phyloP scores from a whole-genome alignment of 1,140 invertebrate genomes.

The Thaumetopoea pityocampa region DNA sequence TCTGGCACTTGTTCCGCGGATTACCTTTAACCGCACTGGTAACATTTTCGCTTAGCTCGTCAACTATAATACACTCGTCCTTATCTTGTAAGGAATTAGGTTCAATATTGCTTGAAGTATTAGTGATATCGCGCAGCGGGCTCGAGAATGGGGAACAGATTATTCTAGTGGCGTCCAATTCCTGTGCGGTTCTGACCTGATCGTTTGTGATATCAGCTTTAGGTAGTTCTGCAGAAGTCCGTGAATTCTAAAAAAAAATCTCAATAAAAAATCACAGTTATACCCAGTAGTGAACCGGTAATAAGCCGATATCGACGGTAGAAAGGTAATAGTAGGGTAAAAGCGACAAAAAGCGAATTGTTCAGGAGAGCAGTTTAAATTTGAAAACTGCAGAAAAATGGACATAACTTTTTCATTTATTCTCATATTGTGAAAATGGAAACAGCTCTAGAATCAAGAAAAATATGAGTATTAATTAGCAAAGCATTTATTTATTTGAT shows the following conservation, averaged over 20 bases:
- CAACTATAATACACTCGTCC: slow-evolving; percentile 12
- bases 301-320: too few species aligned
- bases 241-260: slow-evolving; percentile 23
- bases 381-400: too few species aligned
- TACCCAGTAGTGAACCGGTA: too few species aligned
- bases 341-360: too few species aligned
- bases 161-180: slow-evolving; percentile 32
- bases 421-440: too few species aligned
- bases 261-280: slow-evolving; percentile 1
- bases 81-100: slow-evolving; percentile 7
- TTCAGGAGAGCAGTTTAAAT: too few species aligned
- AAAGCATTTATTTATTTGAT: too few species aligned
- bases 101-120: slow-evolving; percentile 1
- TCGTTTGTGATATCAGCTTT: slow-evolving; percentile 13
- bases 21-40: slow-evolving; percentile 18
- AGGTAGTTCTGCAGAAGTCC: slow-evolving; percentile 21
- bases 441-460: too few species aligned
- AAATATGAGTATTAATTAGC: too few species aligned
- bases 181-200: slow-evolving; percentile 18
- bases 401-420: too few species aligned
- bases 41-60: slow-evolving; percentile 23
- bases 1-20: slow-evolving; percentile 19
- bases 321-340: too few species aligned
- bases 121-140: slow-evolving; percentile 43
- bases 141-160: slow-evolving; percentile 51